These are phyloP conservation scores for Brevimyrus niger DNA, from an alignment of 2,113 vertebrate genomes.

Conservation along the genomic window DNA sequence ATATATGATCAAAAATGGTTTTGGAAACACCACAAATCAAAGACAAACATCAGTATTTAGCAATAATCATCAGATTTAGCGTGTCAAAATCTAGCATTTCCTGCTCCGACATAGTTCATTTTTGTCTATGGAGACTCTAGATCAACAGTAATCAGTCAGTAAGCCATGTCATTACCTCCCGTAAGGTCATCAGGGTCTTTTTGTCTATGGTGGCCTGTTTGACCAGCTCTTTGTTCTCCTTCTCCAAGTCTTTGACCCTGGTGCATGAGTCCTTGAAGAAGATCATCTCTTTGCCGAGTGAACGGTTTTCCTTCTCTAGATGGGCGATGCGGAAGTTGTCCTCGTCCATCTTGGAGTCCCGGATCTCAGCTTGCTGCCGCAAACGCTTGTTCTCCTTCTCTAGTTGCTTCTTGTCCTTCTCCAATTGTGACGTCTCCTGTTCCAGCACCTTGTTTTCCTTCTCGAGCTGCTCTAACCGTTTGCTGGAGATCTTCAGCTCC, in stretches of 20 bases:
- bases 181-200: constrained; percentile 82
- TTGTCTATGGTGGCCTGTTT: constrained; percentile 90
- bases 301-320: constrained; percentile 91
- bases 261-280: constrained; percentile 80
- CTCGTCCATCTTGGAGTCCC: constrained; percentile 87
- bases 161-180: constrained; percentile 69
- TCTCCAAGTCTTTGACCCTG: constrained; percentile 84
- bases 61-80: background rate
- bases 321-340: constrained; percentile 74
- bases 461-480: constrained; percentile 87
- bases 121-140: background rate
- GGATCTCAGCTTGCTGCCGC: constrained; percentile 90
- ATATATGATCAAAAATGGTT: background rate
- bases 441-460: constrained; percentile 87
- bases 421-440: constrained; percentile 84
- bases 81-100: background rate
- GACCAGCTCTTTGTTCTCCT: constrained; percentile 88
- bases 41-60: background rate
- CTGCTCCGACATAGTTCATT: background rate
- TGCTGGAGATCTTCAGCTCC: constrained; percentile 94
- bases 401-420: constrained; percentile 93
- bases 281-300: constrained; percentile 80
- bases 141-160: background rate
- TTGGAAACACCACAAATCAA: background rate
- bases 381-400: constrained; percentile 96